Evolutionary conservation across 2,888 invertebrate genomes (phyloP).

Genomic region (Drosophila niveifrons): DNA sequence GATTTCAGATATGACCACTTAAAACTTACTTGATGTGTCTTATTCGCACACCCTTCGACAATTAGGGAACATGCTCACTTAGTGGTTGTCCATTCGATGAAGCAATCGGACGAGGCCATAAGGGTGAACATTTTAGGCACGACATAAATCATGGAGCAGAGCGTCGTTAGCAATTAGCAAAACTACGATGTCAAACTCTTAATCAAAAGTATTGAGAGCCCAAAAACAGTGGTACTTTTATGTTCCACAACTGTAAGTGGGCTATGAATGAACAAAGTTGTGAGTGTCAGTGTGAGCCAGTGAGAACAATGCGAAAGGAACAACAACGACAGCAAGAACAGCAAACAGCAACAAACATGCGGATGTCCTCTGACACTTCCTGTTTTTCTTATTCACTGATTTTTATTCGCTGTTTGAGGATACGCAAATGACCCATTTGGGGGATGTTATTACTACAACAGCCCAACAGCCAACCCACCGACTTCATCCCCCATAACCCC

Average conservation of each 20-base stretch:
- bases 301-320: constrained; percentile 50
- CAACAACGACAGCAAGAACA: constrained; percentile 20
- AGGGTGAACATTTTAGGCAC: neutral
- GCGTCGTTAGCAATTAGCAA: constrained; percentile 80
- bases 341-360: constrained; percentile 69
- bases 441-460: constrained; percentile 84
- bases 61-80: constrained; percentile 70
- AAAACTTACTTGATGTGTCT: constrained; percentile 36
- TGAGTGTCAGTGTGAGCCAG: constrained; percentile 16
- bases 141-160: constrained; percentile 67
- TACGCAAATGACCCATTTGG: constrained; percentile 86
- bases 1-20: constrained; percentile 6
- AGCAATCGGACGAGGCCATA: neutral
- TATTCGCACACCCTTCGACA: constrained; percentile 64
- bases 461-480: constrained; percentile 39
- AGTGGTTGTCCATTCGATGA: constrained; percentile 57
- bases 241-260: constrained; percentile 47
- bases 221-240: constrained; percentile 68
- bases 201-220: constrained; percentile 77
- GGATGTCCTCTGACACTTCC: constrained; percentile 83
- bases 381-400: constrained; percentile 85
- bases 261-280: neutral
- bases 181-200: constrained; percentile 75
- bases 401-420: constrained; percentile 85
- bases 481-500: constrained; percentile 26